phyloP scores from a whole-genome alignment of 2,797 vertebrate species.

The Manis crassicaudata region DNA sequence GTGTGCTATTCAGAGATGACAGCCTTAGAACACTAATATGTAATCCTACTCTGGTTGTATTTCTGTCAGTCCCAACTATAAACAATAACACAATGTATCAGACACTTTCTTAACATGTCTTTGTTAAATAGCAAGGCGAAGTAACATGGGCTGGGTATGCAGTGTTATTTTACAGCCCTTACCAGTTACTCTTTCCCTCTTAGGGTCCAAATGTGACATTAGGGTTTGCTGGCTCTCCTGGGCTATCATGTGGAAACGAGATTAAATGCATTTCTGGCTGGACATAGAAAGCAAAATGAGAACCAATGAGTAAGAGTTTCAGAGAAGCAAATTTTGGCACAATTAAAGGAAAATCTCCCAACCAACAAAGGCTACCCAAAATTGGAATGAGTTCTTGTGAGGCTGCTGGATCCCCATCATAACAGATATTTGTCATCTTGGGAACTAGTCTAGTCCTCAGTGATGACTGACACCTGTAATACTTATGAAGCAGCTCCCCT shows the following conservation, averaged over 20 bases:
- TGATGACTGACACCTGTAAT: neutral
- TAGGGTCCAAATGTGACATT: neutral
- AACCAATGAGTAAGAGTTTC: neutral
- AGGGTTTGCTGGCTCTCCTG: neutral
- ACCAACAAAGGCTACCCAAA: neutral
- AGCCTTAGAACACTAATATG: neutral
- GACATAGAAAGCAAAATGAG: neutral
- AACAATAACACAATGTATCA: neutral
- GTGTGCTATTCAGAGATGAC: neutral
- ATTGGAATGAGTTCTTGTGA: neutral
- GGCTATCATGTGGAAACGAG: neutral
- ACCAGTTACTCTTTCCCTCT: neutral
- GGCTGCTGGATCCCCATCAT: neutral
- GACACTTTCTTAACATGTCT: neutral
- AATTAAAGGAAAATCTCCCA: neutral
- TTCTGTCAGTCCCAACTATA: neutral
- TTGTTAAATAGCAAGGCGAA: neutral
- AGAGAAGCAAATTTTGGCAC: neutral
- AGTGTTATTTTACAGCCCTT: accelerated
- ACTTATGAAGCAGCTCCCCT: neutral
- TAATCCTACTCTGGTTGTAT: neutral
- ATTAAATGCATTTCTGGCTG: neutral
- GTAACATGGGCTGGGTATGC: neutral
- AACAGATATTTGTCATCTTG: neutral
- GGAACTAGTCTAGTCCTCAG: neutral